Evolutionary conservation across 2,113 vertebrate species (phyloP).

Genomic region (Nycticebus coucang): DNA sequence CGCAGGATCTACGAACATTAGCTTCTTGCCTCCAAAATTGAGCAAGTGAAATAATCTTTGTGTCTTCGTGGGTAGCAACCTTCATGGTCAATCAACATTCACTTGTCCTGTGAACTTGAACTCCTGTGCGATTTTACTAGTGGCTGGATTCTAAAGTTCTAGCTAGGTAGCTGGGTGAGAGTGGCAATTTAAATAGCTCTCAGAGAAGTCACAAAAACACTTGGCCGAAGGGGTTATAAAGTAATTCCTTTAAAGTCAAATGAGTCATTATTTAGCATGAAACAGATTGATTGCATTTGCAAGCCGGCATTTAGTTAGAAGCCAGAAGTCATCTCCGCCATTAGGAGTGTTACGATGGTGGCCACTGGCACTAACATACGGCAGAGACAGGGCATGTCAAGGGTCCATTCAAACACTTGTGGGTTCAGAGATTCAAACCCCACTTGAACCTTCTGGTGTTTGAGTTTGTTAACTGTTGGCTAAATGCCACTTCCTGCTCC

Average conservation of each 20-base stretch:
- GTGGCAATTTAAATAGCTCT: conserved; percentile 71
- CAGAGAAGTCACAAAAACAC: conserved; percentile 67
- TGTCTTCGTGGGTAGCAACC: not conserved
- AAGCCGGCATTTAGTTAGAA: conserved; percentile 52
- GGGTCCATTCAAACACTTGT: conserved; percentile 69
- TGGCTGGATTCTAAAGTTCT: conserved; percentile 60
- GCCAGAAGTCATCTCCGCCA: conserved; percentile 46
- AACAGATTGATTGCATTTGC: conserved; percentile 72
- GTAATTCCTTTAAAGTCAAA: conserved; percentile 74
- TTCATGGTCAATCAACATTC: conserved; percentile 45
- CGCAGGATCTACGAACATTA: not conserved
- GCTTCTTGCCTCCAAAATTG: conserved; percentile 38
- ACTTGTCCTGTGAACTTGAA: conserved; percentile 71
- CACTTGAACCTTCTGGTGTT: conserved; percentile 77
- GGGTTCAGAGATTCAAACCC: conserved; percentile 73
- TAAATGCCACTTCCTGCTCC: conserved; percentile 82
- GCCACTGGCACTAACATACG: conserved; percentile 44
- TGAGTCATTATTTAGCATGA: conserved; percentile 79
- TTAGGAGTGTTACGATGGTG: conserved; percentile 57
- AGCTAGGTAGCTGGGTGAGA: conserved; percentile 46
- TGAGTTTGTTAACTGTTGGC: conserved; percentile 80
- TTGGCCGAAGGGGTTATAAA: conserved; percentile 69
- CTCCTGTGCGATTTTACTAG: conserved; percentile 58
- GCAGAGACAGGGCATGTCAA: conserved; percentile 69
- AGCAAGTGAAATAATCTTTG: conserved; percentile 44